A percentile compares a stretch with the other conserved stretches of the same genome.
phyloP scores from a whole-genome alignment of 2,797 vertebrate species.

The Ptychobarbus kaznakovi region DNA sequence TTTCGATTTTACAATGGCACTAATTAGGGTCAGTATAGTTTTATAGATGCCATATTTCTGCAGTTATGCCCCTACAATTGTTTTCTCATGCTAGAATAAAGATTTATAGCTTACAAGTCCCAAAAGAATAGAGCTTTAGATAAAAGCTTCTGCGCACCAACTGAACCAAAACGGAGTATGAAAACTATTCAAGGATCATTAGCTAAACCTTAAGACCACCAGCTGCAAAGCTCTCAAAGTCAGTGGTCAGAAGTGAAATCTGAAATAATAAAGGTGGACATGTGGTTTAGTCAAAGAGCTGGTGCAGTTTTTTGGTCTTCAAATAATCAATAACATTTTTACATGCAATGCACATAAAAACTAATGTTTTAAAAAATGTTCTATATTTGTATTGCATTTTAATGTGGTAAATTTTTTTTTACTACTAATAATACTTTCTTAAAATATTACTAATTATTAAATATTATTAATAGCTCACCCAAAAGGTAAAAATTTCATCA shows the following conservation, averaged over 20 bases:
- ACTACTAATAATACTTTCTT: neutral
- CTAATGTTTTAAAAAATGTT: neutral
- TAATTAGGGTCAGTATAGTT: slow-evolving; percentile 69
- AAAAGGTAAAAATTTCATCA: neutral
- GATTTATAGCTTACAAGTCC: slow-evolving; percentile 64
- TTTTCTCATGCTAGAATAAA: slow-evolving; percentile 57
- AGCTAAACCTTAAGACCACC: slow-evolving; percentile 34
- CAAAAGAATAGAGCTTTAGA: slow-evolving; percentile 61
- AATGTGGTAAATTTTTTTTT: neutral
- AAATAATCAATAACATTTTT: slow-evolving; percentile 18
- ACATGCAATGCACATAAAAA: neutral
- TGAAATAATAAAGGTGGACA: slow-evolving; percentile 14
- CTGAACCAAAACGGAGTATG: slow-evolving; percentile 48
- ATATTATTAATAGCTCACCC: neutral
- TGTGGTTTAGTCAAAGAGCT: slow-evolving; percentile 2
- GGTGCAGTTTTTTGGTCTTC: neutral
- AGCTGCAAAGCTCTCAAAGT: neutral
- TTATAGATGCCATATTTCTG: slow-evolving; percentile 62
- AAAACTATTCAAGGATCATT: slow-evolving; percentile 56
- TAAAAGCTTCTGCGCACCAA: slow-evolving; percentile 50
- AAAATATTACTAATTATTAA: neutral
- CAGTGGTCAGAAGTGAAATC: neutral
- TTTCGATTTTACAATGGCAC: slow-evolving; percentile 68
- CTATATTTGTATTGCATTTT: neutral
- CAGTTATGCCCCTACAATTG: slow-evolving; percentile 56